Evolutionary conservation across 2,113 vertebrate species (phyloP).

Genomic region (Cygnus buccinator): DNA sequence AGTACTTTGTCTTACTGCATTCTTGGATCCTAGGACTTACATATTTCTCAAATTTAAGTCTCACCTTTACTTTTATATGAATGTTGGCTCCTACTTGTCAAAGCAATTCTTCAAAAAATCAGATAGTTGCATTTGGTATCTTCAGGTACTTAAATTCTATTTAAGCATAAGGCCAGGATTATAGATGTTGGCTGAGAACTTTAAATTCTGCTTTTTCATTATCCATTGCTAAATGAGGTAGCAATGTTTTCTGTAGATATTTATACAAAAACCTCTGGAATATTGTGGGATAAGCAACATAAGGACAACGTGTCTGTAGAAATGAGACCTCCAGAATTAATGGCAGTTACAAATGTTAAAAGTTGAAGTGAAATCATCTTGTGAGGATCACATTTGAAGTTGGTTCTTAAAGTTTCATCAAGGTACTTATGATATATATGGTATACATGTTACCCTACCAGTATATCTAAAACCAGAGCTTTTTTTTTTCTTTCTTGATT

Average conservation of each 20-base stretch:
- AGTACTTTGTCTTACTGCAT: background rate
- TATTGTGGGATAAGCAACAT: background rate
- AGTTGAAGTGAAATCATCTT: background rate
- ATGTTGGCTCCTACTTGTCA: background rate
- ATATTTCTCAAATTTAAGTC: background rate
- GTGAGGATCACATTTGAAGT: background rate
- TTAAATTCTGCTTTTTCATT: background rate
- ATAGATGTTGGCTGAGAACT: background rate
- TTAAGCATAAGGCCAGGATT: background rate
- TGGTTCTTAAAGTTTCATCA: background rate
- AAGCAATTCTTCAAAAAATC: background rate
- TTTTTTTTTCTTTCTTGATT: background rate
- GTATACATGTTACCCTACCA: background rate
- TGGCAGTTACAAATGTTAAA: background rate
- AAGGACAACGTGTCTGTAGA: background rate
- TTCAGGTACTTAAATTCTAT: background rate
- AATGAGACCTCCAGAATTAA: background rate
- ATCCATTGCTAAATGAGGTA: background rate
- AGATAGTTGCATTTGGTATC: background rate
- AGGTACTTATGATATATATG: background rate
- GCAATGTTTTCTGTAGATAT: background rate
- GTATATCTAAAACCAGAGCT: background rate
- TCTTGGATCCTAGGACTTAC: background rate
- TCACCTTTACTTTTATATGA: background rate
- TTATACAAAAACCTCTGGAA: background rate